A percentile compares a stretch with the other conserved stretches of the same genome.
These are phyloP conservation scores for Helobdella robusta DNA, from an alignment of 2,888 invertebrate species.

Conservation along the genomic window DNA sequence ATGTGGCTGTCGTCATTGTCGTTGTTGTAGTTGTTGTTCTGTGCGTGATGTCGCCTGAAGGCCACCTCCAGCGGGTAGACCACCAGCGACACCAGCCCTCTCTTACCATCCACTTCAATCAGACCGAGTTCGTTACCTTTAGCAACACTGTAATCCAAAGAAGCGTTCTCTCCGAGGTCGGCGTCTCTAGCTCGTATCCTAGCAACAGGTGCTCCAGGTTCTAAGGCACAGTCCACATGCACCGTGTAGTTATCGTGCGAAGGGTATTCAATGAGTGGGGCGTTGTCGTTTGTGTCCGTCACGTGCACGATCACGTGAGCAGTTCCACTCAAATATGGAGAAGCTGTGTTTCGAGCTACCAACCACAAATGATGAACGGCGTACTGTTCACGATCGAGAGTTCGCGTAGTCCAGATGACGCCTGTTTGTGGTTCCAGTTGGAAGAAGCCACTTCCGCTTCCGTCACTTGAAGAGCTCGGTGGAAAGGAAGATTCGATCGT, in stretches of 20 bases:
- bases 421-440: conserved; percentile 22
- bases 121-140: conserved; percentile 47
- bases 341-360: conserved; percentile 26
- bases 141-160: conserved; percentile 34
- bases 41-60: neutral
- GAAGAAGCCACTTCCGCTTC: conserved; percentile 24
- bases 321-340: conserved; percentile 21
- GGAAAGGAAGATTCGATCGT: conserved; percentile 25
- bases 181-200: conserved; percentile 31
- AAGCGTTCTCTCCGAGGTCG: conserved; percentile 30
- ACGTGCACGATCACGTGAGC: conserved; percentile 30
- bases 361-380: conserved; percentile 26
- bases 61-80: neutral
- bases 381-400: conserved; percentile 30
- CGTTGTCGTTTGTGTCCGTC: conserved; percentile 32
- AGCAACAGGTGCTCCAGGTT: neutral
- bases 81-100: conserved; percentile 46
- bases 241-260: conserved; percentile 27
- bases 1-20: neutral
- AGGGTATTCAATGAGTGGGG: conserved; percentile 32
- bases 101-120: conserved; percentile 48
- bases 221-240: conserved; percentile 12
- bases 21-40: neutral
- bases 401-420: conserved; percentile 9
- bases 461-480: neutral